Percentiles rank a stretch among this genome's conserved stretches.
These are phyloP conservation scores for Acanthochromis polyacanthus DNA, from an alignment of 2,113 vertebrate species.

Conservation along the genomic window DNA sequence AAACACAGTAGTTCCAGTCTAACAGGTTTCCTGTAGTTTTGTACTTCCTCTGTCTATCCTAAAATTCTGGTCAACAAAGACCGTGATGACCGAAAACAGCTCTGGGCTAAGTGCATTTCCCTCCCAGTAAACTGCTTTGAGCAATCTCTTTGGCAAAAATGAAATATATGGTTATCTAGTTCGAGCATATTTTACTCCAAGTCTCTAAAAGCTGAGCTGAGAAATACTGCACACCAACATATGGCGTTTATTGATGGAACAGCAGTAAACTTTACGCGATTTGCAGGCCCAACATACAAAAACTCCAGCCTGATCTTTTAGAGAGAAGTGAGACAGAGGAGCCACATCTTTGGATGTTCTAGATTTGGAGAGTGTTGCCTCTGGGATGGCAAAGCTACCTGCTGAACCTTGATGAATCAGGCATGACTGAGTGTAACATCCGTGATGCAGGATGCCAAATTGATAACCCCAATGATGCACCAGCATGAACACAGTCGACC, in stretches of 20 bases:
- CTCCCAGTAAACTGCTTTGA: not conserved
- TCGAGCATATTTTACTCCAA: not conserved
- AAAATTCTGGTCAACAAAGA: constrained; percentile 26
- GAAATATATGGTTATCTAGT: not conserved
- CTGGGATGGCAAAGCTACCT: constrained; percentile 6
- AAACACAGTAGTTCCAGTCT: constrained; percentile 38
- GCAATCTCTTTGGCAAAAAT: too few species aligned
- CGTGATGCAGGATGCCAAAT: constrained; percentile 37
- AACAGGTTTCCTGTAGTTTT: constrained; percentile 51
- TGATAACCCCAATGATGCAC: constrained; percentile 16
- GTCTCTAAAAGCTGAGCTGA: not conserved
- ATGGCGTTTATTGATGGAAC: not conserved
- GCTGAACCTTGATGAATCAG: constrained; percentile 25
- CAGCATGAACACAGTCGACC: constrained; percentile 19
- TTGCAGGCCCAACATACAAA: not conserved
- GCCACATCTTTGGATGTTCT: constrained; percentile 1
- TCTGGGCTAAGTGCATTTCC: too few species aligned
- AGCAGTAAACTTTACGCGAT: not conserved
- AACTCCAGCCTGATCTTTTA: not conserved
- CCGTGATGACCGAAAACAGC: not conserved
- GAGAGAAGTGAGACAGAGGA: not conserved
- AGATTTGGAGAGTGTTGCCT: constrained; percentile 2
- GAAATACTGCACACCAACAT: not conserved
- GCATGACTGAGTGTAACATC: constrained; percentile 23
- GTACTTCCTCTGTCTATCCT: constrained; percentile 12